Evolutionary conservation across 2,113 vertebrate genomes (phyloP).

Genomic region (Panthera leo): DNA sequence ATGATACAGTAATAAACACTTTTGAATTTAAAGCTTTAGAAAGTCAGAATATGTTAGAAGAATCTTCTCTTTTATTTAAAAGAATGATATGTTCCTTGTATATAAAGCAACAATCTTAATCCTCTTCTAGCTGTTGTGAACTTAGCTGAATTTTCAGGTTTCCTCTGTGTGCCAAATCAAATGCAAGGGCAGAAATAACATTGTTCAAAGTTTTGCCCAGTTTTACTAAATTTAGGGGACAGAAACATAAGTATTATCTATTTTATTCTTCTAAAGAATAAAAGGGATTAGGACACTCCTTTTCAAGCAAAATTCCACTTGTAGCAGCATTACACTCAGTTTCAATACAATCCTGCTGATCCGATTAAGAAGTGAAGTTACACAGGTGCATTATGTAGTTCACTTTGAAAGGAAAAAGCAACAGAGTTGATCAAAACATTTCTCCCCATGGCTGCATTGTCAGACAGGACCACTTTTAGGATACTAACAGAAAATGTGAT

Average conservation of each 20-base stretch:
- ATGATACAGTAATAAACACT: neutral
- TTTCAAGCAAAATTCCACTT: slow-evolving; percentile 71
- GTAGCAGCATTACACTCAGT: slow-evolving; percentile 63
- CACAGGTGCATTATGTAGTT: slow-evolving; percentile 73
- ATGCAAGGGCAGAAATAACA: neutral
- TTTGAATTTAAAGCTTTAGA: neutral
- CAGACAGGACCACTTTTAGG: slow-evolving; percentile 63
- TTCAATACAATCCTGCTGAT: slow-evolving; percentile 70
- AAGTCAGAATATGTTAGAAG: neutral
- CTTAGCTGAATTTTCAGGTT: neutral
- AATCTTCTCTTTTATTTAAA: neutral
- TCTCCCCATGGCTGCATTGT: slow-evolving; percentile 66
- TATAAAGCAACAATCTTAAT: neutral
- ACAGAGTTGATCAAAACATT: slow-evolving; percentile 78
- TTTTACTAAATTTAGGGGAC: slow-evolving; percentile 27
- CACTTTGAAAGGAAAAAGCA: slow-evolving; percentile 78
- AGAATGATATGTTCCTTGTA: neutral
- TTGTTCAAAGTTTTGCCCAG: neutral
- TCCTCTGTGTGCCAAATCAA: neutral
- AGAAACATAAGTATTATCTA: neutral
- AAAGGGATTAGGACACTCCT: slow-evolving; percentile 22
- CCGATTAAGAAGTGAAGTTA: slow-evolving; percentile 77
- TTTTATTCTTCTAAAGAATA: slow-evolving; percentile 63
- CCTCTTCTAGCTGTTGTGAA: neutral
- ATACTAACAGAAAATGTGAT: slow-evolving; percentile 67